phyloP scores from a whole-genome alignment of 2,888 invertebrate species.

The Morpho helenor region DNA sequence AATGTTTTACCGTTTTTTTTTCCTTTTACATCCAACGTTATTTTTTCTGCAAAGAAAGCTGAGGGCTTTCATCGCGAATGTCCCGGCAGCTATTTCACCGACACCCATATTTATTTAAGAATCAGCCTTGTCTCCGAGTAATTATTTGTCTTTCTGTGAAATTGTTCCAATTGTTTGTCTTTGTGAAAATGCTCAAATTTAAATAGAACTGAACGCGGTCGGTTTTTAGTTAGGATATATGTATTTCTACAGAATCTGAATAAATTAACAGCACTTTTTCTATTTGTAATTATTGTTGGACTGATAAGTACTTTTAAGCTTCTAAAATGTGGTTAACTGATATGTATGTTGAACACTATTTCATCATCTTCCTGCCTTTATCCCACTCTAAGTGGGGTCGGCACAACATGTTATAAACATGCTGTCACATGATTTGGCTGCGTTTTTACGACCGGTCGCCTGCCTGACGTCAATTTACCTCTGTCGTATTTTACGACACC shows the following conservation, averaged over 20 bases:
- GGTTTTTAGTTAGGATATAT: conserved; percentile 12
- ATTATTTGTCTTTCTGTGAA: conserved; percentile 48
- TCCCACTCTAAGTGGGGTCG: no score
- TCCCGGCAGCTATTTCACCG: conserved; percentile 11
- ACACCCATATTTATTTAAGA: conserved; percentile 36
- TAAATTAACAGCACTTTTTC: neutral
- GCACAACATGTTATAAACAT: no score
- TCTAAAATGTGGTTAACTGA: neutral
- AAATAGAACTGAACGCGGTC: conserved; percentile 33
- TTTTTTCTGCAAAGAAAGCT: conserved; percentile 7
- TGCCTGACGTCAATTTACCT: no score
- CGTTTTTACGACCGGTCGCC: no score
- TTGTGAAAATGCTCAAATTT: conserved; percentile 40
- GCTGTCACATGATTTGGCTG: no score
- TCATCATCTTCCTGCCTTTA: no score
- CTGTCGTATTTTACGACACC: no score
- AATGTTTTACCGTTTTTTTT: neutral
- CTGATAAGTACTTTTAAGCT: no score
- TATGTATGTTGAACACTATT: neutral
- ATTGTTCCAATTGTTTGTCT: conserved; percentile 39
- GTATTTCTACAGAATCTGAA: conserved; percentile 4
- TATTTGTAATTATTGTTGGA: no score
- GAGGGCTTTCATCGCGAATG: conserved; percentile 11
- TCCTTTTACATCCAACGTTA: neutral
- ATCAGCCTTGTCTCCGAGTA: conserved; percentile 37